Evolutionary conservation across 2,113 vertebrate genomes (phyloP).

Genomic region (Jaculus jaculus): DNA sequence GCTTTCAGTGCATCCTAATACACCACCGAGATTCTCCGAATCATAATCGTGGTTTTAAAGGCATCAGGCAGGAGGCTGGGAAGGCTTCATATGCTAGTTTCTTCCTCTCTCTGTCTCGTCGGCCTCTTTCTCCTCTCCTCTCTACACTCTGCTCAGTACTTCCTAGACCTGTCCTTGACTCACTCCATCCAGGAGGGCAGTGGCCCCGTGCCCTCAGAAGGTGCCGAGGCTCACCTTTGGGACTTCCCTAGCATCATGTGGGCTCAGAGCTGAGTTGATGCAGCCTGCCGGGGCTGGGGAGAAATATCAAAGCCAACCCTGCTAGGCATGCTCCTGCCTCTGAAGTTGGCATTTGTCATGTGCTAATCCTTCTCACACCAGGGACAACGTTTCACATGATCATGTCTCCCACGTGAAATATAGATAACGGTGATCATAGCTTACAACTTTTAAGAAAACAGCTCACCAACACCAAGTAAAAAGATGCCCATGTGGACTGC

Average conservation of each 20-base stretch:
- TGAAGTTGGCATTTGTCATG: background rate
- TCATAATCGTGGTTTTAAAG: background rate
- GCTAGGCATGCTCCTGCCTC: background rate
- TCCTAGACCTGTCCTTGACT: background rate
- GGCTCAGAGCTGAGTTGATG: background rate
- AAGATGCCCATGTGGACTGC: background rate
- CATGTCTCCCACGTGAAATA: background rate
- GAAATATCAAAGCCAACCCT: background rate
- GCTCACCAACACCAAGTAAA: background rate
- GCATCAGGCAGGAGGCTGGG: background rate
- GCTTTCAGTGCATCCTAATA: rapidly evolving
- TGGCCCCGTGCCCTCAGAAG: rapidly evolving
- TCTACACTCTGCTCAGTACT: too few relatives aligned
- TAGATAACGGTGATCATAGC: background rate
- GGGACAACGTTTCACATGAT: background rate
- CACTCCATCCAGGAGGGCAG: background rate
- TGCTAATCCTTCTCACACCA: background rate
- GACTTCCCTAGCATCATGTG: rapidly evolving
- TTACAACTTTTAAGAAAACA: background rate
- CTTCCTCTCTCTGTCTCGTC: too few relatives aligned
- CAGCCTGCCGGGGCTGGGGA: background rate
- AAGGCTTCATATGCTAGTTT: rapidly evolving
- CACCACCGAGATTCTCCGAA: background rate
- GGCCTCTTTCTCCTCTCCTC: background rate
- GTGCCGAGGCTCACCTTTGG: too few relatives aligned